phyloP scores from a whole-genome alignment of 2,797 vertebrate genomes.

The Acanthis flammea region DNA sequence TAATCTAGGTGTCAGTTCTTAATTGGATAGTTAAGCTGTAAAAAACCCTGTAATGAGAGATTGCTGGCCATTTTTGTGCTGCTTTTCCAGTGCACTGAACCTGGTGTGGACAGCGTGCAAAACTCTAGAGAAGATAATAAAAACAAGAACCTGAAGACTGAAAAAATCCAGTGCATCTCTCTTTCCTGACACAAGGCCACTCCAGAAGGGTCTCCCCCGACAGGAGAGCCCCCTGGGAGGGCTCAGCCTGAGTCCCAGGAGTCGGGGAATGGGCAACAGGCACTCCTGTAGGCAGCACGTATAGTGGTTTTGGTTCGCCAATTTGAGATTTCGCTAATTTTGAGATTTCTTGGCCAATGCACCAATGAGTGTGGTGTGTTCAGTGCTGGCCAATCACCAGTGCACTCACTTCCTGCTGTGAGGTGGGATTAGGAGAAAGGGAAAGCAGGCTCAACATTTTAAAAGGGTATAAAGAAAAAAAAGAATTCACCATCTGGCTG shows the following conservation, averaged over 20 bases:
- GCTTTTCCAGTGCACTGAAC: too few relatives aligned
- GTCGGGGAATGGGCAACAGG: too few relatives aligned
- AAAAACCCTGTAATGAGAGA: too few relatives aligned
- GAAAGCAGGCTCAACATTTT: not conserved
- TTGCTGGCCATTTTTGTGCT: too few relatives aligned
- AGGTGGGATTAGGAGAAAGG: not conserved
- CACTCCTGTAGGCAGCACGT: rapidly evolving
- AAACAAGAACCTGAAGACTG: too few relatives aligned
- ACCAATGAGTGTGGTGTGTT: not conserved
- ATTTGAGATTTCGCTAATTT: not conserved
- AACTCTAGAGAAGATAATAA: too few relatives aligned
- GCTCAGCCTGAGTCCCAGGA: not conserved
- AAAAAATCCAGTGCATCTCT: too few relatives aligned
- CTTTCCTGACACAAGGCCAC: rapidly evolving
- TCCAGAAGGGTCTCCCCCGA: too few relatives aligned
- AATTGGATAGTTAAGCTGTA: too few relatives aligned
- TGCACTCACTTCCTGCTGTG: not conserved
- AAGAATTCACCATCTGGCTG: not conserved
- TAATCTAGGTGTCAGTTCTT: too few relatives aligned
- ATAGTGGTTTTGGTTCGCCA: not conserved
- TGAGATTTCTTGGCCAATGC: not conserved
- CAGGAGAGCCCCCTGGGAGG: not conserved
- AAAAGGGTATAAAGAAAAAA: not conserved
- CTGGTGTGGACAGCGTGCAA: too few relatives aligned
- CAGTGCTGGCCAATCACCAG: not conserved